These are phyloP conservation scores for Abrostola triplasia DNA, from an alignment of 2,888 invertebrate species.

Conservation along the genomic window DNA sequence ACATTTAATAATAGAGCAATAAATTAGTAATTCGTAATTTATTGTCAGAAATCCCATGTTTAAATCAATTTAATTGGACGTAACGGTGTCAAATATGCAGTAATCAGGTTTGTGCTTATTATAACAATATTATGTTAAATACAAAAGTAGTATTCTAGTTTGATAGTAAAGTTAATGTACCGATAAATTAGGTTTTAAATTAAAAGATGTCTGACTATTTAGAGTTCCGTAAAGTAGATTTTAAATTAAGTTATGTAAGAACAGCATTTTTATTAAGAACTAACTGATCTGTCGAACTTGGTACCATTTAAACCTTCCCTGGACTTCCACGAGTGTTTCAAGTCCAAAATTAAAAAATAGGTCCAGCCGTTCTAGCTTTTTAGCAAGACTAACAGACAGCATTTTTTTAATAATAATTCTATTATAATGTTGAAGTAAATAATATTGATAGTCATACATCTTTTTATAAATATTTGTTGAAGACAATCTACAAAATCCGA, in stretches of 20 bases:
- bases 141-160: constrained; percentile 19
- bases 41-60: constrained; percentile 24
- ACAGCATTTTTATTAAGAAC: too few species aligned
- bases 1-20: constrained; percentile 21
- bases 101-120: constrained; percentile 19
- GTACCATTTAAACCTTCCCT: too few species aligned
- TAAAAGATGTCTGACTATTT: constrained; percentile 21
- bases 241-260: neutral
- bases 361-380: too few species aligned
- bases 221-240: constrained; percentile 18
- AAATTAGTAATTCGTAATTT: constrained; percentile 23
- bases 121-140: constrained; percentile 23
- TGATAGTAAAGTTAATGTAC: constrained; percentile 30
- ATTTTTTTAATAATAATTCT: too few species aligned
- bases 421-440: too few species aligned
- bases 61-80: constrained; percentile 37
- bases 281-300: too few species aligned
- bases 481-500: too few species aligned
- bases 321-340: too few species aligned
- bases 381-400: too few species aligned
- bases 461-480: too few species aligned
- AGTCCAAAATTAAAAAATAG: too few species aligned
- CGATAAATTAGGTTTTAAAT: constrained; percentile 44
- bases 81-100: constrained; percentile 29
- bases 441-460: too few species aligned